Conservation (phyloP, 2,888 invertebrate genomes). For the Drosophila histrio region DNA sequence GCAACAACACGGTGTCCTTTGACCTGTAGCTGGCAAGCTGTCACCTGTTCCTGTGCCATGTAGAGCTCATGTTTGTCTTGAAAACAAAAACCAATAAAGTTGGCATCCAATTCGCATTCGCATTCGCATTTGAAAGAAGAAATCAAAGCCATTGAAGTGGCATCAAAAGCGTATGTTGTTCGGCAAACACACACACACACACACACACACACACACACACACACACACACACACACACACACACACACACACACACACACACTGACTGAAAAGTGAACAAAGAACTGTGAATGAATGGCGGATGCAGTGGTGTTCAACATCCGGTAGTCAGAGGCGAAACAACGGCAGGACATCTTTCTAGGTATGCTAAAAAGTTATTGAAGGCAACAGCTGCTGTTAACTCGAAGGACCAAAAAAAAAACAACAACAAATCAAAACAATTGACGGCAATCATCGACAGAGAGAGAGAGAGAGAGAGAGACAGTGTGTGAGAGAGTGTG, state of each 20-base stretch:
- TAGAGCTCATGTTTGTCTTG: conserved; percentile 28
- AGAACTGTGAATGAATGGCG: conserved; percentile 54
- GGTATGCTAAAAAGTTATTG: conserved; percentile 74
- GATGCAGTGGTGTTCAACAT: conserved; percentile 68
- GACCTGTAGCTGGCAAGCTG: conserved; percentile 2
- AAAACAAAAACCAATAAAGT: conserved; percentile 63
- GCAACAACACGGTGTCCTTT: neutral
- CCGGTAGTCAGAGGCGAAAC: conserved; percentile 61
- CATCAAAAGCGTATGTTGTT: conserved; percentile 43
- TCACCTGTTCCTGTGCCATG: conserved; percentile 1
- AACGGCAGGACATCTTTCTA: conserved; percentile 33
- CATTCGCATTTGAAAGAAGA: conserved; percentile 30
- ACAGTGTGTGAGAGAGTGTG: neutral
- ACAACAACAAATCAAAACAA: conserved; percentile 73
- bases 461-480: neutral
- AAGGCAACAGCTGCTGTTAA: conserved; percentile 62
- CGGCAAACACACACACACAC: conserved; percentile 52
- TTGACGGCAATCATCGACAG: conserved; percentile 77
- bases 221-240: conserved; percentile 16
- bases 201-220: neutral
- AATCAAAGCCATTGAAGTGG: conserved; percentile 60
- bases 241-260: neutral
- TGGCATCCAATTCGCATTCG: conserved; percentile 44
- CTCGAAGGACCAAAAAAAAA: conserved; percentile 24
- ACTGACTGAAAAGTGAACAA: conserved; percentile 36